These are phyloP conservation scores for Promerops cafer DNA, from an alignment of 2,113 vertebrate genomes.

Conservation along the genomic window DNA sequence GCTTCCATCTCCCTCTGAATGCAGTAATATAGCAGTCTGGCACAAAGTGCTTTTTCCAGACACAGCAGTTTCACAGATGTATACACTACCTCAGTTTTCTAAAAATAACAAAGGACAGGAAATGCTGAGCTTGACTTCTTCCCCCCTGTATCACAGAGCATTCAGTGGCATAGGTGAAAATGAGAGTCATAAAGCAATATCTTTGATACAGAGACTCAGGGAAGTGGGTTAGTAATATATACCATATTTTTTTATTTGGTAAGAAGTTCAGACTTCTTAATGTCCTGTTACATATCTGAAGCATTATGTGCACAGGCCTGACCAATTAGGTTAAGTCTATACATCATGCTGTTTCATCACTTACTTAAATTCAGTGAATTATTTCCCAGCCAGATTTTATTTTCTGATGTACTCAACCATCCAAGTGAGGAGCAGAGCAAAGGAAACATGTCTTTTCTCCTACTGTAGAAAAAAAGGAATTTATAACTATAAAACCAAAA, in stretches of 20 bases:
- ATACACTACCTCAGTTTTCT: not conserved
- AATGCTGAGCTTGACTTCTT: not conserved
- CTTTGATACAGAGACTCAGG: not conserved
- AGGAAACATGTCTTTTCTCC: not conserved
- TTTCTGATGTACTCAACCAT: conserved; percentile 21
- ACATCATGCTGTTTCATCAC: conserved; percentile 47
- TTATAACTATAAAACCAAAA: not conserved
- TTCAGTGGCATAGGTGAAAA: not conserved
- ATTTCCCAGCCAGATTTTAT: conserved; percentile 35
- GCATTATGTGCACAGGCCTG: not conserved
- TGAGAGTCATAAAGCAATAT: not conserved
- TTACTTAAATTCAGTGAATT: conserved; percentile 37
- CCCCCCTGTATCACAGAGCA: not conserved
- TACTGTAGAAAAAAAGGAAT: not conserved
- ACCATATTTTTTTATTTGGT: conserved; percentile 5
- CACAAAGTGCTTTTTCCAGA: not conserved
- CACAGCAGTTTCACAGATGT: not conserved
- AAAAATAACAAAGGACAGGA: conserved; percentile 6
- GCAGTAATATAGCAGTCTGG: not conserved
- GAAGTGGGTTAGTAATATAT: not conserved
- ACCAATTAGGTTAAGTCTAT: conserved; percentile 30
- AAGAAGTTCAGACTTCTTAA: conserved; percentile 28
- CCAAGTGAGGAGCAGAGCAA: not conserved
- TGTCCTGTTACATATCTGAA: conserved; percentile 10
- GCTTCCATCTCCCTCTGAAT: not conserved